Percentiles rank a stretch among this genome's conserved stretches.
Evolutionary conservation across 2,113 vertebrate genomes (phyloP).

Genomic region (Pachypanchax playfairii): DNA sequence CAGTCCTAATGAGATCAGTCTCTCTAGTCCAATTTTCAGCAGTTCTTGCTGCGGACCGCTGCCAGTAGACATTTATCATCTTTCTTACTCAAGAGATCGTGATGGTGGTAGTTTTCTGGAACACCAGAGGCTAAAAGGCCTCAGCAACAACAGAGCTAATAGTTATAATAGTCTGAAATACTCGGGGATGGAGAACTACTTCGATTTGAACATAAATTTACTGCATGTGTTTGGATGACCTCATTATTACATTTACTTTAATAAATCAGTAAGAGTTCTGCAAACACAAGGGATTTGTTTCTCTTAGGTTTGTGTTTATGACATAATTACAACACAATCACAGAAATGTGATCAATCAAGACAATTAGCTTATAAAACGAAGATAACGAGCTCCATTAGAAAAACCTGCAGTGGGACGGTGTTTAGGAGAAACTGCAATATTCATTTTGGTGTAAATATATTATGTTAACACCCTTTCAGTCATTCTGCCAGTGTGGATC

Average conservation of each 20-base stretch:
- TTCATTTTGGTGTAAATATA: too few relatives aligned
- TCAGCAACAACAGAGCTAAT: neutral
- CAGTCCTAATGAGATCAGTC: neutral
- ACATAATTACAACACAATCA: conserved; percentile 56
- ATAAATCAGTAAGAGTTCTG: conserved; percentile 17
- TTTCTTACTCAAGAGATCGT: neutral
- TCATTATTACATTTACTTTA: conserved; percentile 34
- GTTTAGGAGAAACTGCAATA: too few relatives aligned
- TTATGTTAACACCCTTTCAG: conserved; percentile 38
- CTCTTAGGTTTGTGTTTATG: conserved; percentile 43
- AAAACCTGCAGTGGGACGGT: conserved; percentile 1
- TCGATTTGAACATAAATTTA: too few relatives aligned
- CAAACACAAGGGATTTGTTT: conserved; percentile 27
- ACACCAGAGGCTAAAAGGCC: neutral
- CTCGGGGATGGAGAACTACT: neutral
- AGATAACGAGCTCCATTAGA: conserved; percentile 29
- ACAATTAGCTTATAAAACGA: conserved; percentile 36
- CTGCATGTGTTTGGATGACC: too few relatives aligned
- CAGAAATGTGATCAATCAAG: conserved; percentile 40
- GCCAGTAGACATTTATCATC: neutral
- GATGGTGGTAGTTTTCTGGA: neutral
- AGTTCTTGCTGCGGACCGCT: neutral
- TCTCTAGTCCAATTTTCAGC: neutral
- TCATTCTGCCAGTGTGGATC: conserved; percentile 32
- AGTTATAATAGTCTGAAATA: neutral